phyloP scores from a whole-genome alignment of 2,888 invertebrate genomes.

The Synergus umbraculus region DNA sequence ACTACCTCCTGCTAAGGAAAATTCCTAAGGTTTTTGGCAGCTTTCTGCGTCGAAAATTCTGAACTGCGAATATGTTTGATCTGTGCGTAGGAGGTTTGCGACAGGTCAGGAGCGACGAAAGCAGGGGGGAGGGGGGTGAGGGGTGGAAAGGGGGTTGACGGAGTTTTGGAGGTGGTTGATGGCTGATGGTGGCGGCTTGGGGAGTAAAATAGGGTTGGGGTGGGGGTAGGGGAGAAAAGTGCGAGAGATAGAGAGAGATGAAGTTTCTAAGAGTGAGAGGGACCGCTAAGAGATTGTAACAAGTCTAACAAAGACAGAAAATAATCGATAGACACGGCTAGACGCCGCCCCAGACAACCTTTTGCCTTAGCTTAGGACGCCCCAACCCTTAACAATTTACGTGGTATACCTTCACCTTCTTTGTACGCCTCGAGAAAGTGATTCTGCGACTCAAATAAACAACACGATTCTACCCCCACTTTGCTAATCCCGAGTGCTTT shows the following conservation, averaged over 20 bases:
- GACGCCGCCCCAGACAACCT: slow-evolving; percentile 78
- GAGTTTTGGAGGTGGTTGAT: slow-evolving; percentile 43
- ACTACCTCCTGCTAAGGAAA: background rate
- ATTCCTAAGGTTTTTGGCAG: background rate
- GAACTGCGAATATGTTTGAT: slow-evolving; percentile 47
- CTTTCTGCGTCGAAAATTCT: slow-evolving; percentile 5
- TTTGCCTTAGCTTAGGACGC: slow-evolving; percentile 74
- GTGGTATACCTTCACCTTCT: slow-evolving; percentile 51
- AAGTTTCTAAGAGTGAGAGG: slow-evolving; percentile 43
- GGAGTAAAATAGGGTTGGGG: slow-evolving; percentile 39
- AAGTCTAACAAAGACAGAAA: slow-evolving; percentile 71
- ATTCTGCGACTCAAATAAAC: slow-evolving; percentile 29
- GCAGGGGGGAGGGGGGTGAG: slow-evolving; percentile 30
- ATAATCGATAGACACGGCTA: slow-evolving; percentile 78
- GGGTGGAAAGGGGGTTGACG: slow-evolving; percentile 17
- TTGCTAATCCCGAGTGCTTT: background rate
- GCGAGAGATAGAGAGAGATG: slow-evolving; percentile 45
- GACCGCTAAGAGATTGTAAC: slow-evolving; percentile 59
- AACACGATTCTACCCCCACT: background rate
- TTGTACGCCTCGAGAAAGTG: slow-evolving; percentile 11
- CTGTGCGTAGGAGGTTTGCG: slow-evolving; percentile 70
- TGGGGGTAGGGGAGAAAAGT: slow-evolving; percentile 40
- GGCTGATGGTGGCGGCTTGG: slow-evolving; percentile 42
- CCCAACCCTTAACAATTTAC: slow-evolving; percentile 70
- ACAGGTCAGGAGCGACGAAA: slow-evolving; percentile 72